Evolutionary conservation across 2,797 vertebrate genomes (phyloP), one percentile per base, ranked within the genome.

Genomic region (Manis javanica): DNA sequence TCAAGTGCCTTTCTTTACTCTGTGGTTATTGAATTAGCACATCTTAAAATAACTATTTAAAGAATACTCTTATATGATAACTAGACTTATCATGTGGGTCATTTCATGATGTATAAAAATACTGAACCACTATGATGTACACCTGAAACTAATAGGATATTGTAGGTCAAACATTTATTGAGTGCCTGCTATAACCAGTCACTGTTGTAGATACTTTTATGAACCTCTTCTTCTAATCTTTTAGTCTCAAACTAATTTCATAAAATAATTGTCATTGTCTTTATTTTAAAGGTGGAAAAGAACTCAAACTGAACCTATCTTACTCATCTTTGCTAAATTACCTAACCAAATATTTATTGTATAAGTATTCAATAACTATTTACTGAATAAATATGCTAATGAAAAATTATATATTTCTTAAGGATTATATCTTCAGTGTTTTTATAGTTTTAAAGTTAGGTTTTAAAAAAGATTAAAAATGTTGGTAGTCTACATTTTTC

Each of bases 201-300:
- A 37, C 0, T 39, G 13, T 66, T 11, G 55, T 82, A 42, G 34
- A 7, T 51, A 57, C 8, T 57, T 75, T 72, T 18, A 16, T 46
- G 83, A 71, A 78, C 21, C 57, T 87, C 61, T 89, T 26, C 53
- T 64, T 75, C 34, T 64, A 57, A 42, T 78, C 26, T 53, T 81
- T 77, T 53, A 63, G 2, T 71, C 15, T 59, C 11, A 61, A 55
- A 55, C 49, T 90, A 78, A 87, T 61, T 2, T 93, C 74, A 87
- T 2, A 72, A 77, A 49, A 9, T 72, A 51, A 79, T 77, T 93
- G 14, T 79, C n/a, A 26, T 37, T 90, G 13, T 46, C 16, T 87
- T 89, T 71, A 68, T 91, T 74, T 94, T 87, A 95, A 92, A 68
- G 63, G 13, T 46, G 13, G 49, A 46, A 91, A 69, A 53, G 13